These are phyloP conservation scores for Prionailurus viverrinus DNA, from an alignment of 2,113 vertebrate species.

Conservation along the genomic window DNA sequence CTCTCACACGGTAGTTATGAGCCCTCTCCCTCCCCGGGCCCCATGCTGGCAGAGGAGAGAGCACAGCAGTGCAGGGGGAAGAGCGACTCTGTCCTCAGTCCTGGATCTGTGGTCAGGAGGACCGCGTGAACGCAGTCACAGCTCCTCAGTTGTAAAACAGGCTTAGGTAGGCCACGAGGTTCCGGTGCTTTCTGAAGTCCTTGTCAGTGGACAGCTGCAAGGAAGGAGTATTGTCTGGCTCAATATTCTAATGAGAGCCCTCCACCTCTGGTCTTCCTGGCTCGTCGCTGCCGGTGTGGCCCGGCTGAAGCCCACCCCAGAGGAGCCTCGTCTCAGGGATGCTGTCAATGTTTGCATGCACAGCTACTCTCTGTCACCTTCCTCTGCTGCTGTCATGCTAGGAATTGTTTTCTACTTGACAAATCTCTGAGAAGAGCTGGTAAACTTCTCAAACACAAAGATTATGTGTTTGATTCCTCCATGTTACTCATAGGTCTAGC, in stretches of 20 bases:
- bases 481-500: not conserved
- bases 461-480: not conserved
- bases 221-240: constrained; percentile 25
- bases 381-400: not conserved
- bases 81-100: not conserved
- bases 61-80: not conserved
- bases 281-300: not conserved
- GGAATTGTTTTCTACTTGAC: not conserved
- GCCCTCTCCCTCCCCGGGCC: not conserved
- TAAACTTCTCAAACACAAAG: not conserved
- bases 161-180: constrained; percentile 88
- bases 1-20: not conserved
- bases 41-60: not conserved
- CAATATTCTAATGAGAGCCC: not conserved
- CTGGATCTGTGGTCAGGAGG: not conserved
- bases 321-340: not conserved
- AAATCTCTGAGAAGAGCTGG: not conserved
- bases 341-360: not conserved
- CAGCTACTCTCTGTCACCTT: not conserved
- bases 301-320: not conserved
- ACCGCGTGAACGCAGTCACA: fast-evolving
- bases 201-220: constrained; percentile 89
- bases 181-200: constrained; percentile 87
- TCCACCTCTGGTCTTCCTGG: not conserved
- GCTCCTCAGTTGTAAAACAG: constrained; percentile 81